Evolutionary conservation across 2,797 vertebrate species (phyloP).

Genomic region (Dermochelys coriacea): DNA sequence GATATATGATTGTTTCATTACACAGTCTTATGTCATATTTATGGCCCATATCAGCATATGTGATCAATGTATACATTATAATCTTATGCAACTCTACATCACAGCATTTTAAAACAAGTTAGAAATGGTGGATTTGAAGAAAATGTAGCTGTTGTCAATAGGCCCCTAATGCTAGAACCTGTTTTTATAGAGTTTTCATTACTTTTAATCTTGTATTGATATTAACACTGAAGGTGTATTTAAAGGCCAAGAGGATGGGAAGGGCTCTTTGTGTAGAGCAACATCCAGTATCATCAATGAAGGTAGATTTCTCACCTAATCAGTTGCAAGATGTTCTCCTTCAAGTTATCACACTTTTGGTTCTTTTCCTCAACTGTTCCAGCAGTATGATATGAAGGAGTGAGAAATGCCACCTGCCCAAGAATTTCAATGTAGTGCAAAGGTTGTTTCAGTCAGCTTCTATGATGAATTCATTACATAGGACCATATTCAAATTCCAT

Average conservation of each 20-base stretch:
- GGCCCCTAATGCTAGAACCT: background rate
- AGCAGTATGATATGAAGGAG: background rate
- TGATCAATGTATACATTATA: rapidly evolving
- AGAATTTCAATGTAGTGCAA: background rate
- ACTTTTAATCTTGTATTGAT: background rate
- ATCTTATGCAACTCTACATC: background rate
- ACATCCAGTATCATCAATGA: background rate
- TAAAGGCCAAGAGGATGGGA: background rate
- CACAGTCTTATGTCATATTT: rapidly evolving
- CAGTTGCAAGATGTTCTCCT: background rate
- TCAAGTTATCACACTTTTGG: background rate
- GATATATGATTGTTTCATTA: background rate
- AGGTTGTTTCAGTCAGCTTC: background rate
- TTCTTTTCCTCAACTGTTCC: background rate
- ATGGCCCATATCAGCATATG: background rate
- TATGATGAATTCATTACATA: background rate
- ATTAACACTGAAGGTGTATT: background rate
- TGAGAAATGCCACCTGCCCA: background rate
- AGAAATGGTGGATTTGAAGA: background rate
- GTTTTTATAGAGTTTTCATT: no score
- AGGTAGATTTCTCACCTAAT: background rate
- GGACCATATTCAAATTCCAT: background rate
- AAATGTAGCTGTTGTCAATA: background rate
- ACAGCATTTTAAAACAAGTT: background rate
- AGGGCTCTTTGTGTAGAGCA: background rate